Evolutionary conservation across 92 coral and sea anemone species (phyloP).

Genomic region (Hydrozoanthus gracilis): DNA sequence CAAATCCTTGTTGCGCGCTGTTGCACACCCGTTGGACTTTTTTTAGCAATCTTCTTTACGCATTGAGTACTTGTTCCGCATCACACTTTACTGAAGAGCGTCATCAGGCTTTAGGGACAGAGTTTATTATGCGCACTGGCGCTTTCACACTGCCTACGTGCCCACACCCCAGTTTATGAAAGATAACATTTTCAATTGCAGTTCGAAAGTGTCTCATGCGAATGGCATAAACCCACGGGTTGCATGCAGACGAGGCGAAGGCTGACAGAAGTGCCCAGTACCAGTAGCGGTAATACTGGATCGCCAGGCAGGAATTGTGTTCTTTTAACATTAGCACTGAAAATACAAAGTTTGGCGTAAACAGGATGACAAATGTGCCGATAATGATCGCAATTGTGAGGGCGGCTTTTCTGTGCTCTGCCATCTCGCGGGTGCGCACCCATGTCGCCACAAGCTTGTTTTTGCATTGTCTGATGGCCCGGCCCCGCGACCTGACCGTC

Average conservation of each 20-base stretch:
- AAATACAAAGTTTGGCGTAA: conserved; percentile 45
- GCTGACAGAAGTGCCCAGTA: conserved; percentile 36
- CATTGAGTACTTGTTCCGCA: too few relatives aligned
- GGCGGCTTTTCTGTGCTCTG: conserved; percentile 32
- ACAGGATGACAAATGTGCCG: conserved; percentile 33
- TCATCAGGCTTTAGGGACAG: too few relatives aligned
- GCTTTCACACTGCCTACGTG: background rate
- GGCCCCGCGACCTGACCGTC: conserved; percentile 24
- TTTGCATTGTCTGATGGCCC: conserved; percentile 1
- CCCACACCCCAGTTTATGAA: background rate
- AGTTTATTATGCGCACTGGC: background rate
- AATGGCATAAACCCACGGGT: conserved; percentile 53
- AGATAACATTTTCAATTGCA: conserved; percentile 34
- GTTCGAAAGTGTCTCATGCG: conserved; percentile 39
- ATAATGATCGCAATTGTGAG: conserved; percentile 41
- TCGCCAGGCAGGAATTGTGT: conserved; percentile 13
- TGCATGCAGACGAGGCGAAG: conserved; percentile 33
- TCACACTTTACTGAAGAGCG: too few relatives aligned
- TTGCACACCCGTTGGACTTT: too few relatives aligned
- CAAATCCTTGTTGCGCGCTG: too few relatives aligned
- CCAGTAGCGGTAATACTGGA: background rate
- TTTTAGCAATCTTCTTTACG: too few relatives aligned
- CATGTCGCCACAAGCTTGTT: background rate
- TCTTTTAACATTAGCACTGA: conserved; percentile 41
- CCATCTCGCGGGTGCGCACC: background rate